These are phyloP conservation scores for Melipona bicolor DNA, from an alignment of 2,888 invertebrate genomes.

Conservation along the genomic window DNA sequence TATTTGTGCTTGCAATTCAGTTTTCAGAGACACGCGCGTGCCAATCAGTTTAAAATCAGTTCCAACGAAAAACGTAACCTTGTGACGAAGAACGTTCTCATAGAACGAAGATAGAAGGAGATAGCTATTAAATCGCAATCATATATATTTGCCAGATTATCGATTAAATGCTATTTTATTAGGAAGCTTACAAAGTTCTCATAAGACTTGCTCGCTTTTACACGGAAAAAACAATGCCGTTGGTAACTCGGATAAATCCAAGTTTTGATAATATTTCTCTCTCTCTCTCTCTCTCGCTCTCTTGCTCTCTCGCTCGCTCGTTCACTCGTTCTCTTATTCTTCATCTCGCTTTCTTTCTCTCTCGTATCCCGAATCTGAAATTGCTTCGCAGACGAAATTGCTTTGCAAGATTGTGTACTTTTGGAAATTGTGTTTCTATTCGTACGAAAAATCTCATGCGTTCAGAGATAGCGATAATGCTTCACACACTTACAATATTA, in stretches of 20 bases:
- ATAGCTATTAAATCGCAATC: no score
- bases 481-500: neutral
- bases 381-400: conserved; percentile 14
- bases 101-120: neutral
- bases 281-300: neutral
- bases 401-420: conserved; percentile 27
- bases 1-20: neutral
- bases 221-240: conserved; percentile 37
- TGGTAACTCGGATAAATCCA: conserved; percentile 9
- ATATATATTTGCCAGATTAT: neutral
- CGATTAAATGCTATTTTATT: conserved; percentile 59
- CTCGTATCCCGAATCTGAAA: neutral
- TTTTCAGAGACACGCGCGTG: neutral
- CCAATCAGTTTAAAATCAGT: neutral
- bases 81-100: neutral
- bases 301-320: neutral
- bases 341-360: neutral
- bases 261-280: conserved; percentile 5
- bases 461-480: neutral
- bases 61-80: neutral
- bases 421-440: neutral
- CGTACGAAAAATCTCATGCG: conserved; percentile 2
- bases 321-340: neutral
- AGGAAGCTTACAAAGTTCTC: conserved; percentile 60
- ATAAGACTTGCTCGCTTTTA: conserved; percentile 50